These are phyloP conservation scores for Nezara viridula DNA, from an alignment of 2,888 invertebrate genomes.

Conservation along the genomic window DNA sequence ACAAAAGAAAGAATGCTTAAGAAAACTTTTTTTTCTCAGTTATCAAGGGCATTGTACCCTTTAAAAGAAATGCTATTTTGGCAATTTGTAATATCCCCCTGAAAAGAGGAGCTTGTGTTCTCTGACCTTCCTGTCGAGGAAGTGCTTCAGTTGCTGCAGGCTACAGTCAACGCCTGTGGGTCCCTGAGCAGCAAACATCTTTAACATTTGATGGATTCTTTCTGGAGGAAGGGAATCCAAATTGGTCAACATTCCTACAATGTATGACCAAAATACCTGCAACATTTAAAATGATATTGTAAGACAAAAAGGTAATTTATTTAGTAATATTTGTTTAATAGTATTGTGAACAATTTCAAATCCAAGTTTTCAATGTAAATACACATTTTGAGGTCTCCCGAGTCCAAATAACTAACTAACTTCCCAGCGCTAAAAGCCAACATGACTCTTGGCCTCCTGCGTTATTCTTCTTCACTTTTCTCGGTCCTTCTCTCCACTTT, in stretches of 20 bases:
- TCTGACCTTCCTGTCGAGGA: slow-evolving; percentile 92
- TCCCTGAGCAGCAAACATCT: slow-evolving; percentile 96
- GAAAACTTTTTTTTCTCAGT: too few species aligned
- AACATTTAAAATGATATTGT: slow-evolving; percentile 67
- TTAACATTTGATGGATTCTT: slow-evolving; percentile 95
- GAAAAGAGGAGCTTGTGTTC: slow-evolving; percentile 89
- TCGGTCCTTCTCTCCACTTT: too few species aligned
- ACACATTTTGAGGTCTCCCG: too few species aligned
- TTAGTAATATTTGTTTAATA: too few species aligned
- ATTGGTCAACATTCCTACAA: slow-evolving; percentile 97
- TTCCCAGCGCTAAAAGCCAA: too few species aligned
- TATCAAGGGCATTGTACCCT: neutral
- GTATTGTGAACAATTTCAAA: too few species aligned
- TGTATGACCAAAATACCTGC: slow-evolving; percentile 94
- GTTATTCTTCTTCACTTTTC: too few species aligned
- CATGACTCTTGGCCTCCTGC: too few species aligned
- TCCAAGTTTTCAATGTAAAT: too few species aligned
- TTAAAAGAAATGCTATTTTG: slow-evolving; percentile 72
- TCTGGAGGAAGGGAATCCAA: slow-evolving; percentile 91
- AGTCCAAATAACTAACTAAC: too few species aligned
- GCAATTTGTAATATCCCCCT: slow-evolving; percentile 89
- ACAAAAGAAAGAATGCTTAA: too few species aligned
- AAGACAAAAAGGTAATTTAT: too few species aligned
- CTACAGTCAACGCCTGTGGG: slow-evolving; percentile 89
- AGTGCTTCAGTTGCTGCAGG: slow-evolving; percentile 87